phyloP scores from a whole-genome alignment of 2,888 invertebrate genomes.

The Luperina nickerlii region DNA sequence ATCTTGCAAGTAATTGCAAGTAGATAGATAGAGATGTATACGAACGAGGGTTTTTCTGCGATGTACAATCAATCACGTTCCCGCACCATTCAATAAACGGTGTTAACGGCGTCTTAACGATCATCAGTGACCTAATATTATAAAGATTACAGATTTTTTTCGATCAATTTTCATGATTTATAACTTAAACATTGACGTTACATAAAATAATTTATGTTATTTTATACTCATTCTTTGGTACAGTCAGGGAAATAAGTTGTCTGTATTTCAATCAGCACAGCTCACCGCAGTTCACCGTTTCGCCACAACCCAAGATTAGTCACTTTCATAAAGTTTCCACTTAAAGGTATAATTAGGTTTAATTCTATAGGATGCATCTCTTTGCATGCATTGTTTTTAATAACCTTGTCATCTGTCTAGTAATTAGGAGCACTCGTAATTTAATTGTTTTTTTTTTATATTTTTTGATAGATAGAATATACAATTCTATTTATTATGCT shows the following conservation, averaged over 20 bases:
- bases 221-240: background rate
- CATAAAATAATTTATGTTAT: background rate
- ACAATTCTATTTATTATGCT: background rate
- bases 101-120: constrained; percentile 54
- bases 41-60: constrained; percentile 30
- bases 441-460: background rate
- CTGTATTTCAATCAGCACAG: constrained; percentile 22
- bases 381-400: constrained; percentile 1
- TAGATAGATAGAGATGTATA: constrained; percentile 27
- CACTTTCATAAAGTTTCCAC: constrained; percentile 45
- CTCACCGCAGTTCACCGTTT: constrained; percentile 33
- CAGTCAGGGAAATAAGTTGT: background rate
- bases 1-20: constrained; percentile 25
- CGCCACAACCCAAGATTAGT: constrained; percentile 44
- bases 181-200: constrained; percentile 44
- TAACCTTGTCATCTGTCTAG: background rate
- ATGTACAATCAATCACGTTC: constrained; percentile 61
- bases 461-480: background rate
- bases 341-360: constrained; percentile 6
- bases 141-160: constrained; percentile 39
- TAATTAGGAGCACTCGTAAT: background rate
- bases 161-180: constrained; percentile 25
- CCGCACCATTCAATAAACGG: constrained; percentile 55
- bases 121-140: constrained; percentile 56
- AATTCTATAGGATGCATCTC: background rate